A percentile compares a stretch with the other conserved stretches of the same genome.
Conservation (phyloP, 2,888 invertebrate species). For the Drosophila vallismaia region DNA sequence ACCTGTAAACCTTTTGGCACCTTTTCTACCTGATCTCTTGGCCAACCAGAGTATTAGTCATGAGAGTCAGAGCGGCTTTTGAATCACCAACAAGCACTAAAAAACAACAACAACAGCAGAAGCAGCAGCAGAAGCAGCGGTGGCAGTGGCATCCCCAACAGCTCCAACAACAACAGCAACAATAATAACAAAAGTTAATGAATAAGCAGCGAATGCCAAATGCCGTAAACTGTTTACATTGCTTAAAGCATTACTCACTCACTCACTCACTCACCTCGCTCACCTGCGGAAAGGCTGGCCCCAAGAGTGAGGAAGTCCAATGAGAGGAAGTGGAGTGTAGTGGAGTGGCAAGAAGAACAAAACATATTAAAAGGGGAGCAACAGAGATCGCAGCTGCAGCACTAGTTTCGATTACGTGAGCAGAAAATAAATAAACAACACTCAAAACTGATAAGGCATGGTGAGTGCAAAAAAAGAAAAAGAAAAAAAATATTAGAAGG, state of each 20-base stretch:
- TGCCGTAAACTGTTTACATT: conserved; percentile 63
- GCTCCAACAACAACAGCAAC: conserved; percentile 18
- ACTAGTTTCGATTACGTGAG: conserved; percentile 45
- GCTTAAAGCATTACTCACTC: conserved; percentile 43
- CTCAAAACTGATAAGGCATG: conserved; percentile 11
- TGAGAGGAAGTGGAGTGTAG: conserved; percentile 13
- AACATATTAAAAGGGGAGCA: conserved; percentile 11
- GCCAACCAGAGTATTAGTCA: conserved; percentile 60
- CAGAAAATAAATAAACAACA: conserved; percentile 36
- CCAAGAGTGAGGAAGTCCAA: neutral
- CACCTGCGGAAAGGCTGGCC: neutral
- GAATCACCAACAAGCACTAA: conserved; percentile 55
- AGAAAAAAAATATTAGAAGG: neutral
- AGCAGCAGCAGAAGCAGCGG: neutral
- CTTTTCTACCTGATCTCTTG: conserved; percentile 37
- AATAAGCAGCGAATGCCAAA: conserved; percentile 50
- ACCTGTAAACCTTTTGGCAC: conserved; percentile 31
- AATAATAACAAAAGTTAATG: conserved; percentile 37
- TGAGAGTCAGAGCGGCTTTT: conserved; percentile 57
- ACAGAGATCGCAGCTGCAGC: conserved; percentile 31
- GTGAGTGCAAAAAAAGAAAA: conserved; percentile 2
- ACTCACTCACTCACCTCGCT: conserved; percentile 29
- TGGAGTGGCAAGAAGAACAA: neutral
- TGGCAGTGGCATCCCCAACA: conserved; percentile 32
- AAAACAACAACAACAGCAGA: conserved; percentile 18